Evolutionary conservation across 1,140 invertebrate genomes (phyloP).

Genomic region (Euwallacea similis): DNA sequence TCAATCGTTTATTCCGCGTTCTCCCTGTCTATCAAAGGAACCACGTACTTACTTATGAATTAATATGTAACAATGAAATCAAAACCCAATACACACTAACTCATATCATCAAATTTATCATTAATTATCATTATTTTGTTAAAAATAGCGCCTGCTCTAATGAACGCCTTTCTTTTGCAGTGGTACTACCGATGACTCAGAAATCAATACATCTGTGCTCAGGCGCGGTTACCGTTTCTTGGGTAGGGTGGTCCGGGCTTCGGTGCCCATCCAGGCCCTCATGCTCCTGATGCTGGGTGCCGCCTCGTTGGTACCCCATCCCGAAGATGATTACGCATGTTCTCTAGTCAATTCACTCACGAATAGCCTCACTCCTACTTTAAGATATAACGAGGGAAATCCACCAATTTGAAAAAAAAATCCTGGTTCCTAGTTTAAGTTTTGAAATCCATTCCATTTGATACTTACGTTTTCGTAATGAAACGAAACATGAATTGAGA

Average conservation of each 20-base stretch:
- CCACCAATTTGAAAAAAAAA: constrained; percentile 72
- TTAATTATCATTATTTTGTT: no score
- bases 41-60: no score
- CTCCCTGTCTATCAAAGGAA: no score
- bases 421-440: constrained; percentile 18
- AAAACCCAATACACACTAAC: no score
- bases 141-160: neutral
- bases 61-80: no score
- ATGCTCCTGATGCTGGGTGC: constrained; percentile 86
- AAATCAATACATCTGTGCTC: constrained; percentile 66
- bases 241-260: constrained; percentile 82
- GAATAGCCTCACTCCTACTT: constrained; percentile 78
- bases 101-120: no score
- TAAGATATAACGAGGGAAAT: constrained; percentile 85
- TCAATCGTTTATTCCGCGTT: no score
- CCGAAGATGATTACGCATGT: constrained; percentile 83
- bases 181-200: constrained; percentile 39
- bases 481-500: constrained; percentile 11
- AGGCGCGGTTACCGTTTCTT: constrained; percentile 78
- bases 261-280: constrained; percentile 87
- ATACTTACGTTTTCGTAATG: constrained; percentile 12
- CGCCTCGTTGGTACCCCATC: constrained; percentile 81
- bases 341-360: constrained; percentile 80
- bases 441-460: constrained; percentile 45
- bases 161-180: neutral